Evolutionary conservation across 2,888 invertebrate genomes (phyloP).

Genomic region (Andrena marginata): DNA sequence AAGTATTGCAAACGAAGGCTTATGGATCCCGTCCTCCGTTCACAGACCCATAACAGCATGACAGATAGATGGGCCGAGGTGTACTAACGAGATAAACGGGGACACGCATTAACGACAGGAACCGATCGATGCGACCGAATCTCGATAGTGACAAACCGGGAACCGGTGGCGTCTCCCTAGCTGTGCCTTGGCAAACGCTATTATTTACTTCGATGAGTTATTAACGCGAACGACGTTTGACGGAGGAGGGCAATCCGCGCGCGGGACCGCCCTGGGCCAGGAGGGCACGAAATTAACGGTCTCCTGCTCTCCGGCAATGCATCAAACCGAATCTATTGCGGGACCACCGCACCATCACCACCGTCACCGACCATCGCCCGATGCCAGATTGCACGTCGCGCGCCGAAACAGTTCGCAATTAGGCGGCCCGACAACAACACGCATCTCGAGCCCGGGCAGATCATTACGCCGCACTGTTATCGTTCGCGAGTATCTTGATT

Average conservation of each 20-base stretch:
- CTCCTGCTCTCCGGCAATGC: conserved; percentile 71
- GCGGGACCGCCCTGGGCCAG: conserved; percentile 70
- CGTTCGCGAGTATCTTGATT: conserved; percentile 61
- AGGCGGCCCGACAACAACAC: conserved; percentile 63
- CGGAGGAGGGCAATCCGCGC: conserved; percentile 66
- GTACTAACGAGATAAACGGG: conserved; percentile 39
- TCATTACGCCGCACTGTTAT: conserved; percentile 63
- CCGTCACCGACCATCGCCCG: conserved; percentile 62
- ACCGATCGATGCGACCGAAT: conserved; percentile 51
- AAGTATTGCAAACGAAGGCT: no score
- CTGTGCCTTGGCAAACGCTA: conserved; percentile 56
- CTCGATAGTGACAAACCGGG: conserved; percentile 59
- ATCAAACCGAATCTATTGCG: conserved; percentile 81
- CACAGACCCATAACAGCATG: conserved; percentile 6
- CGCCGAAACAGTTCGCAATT: conserved; percentile 67
- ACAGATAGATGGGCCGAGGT: conserved; percentile 9
- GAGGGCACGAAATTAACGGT: conserved; percentile 79
- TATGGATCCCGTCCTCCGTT: neutral
- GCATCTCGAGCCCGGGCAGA: conserved; percentile 50
- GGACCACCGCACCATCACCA: conserved; percentile 65
- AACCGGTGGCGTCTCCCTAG: conserved; percentile 30
- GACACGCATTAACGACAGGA: conserved; percentile 47
- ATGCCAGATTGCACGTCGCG: conserved; percentile 66
- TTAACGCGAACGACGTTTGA: conserved; percentile 69
- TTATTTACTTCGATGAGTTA: conserved; percentile 72